Conservation (phyloP, 2,113 vertebrate genomes). For the Pogona vitticeps region DNA sequence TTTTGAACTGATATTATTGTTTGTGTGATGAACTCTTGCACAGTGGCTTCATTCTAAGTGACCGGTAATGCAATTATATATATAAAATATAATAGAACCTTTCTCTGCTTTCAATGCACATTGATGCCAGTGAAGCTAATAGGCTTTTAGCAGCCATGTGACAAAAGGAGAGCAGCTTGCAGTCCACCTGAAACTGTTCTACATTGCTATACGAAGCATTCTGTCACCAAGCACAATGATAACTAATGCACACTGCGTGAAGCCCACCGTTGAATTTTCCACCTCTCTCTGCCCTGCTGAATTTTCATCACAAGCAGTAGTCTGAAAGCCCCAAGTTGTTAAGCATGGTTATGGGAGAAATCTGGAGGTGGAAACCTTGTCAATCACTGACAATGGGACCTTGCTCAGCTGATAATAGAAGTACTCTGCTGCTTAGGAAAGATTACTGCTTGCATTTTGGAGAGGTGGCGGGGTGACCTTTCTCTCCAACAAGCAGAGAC, state of each 20-base stretch:
- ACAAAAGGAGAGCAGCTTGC: constrained; percentile 4
- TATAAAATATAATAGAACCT: not conserved
- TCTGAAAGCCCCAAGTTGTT: constrained; percentile 49
- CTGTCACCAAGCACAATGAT: not conserved
- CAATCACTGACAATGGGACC: constrained; percentile 47
- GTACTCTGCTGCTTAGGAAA: constrained; percentile 42
- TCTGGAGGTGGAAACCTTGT: constrained; percentile 55
- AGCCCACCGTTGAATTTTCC: constrained; percentile 41
- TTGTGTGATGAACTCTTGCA: not conserved
- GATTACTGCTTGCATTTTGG: constrained; percentile 55
- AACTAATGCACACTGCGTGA: constrained; percentile 9
- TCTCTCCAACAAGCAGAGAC: constrained; percentile 51
- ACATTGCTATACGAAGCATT: constrained; percentile 44
- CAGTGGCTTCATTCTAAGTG: not conserved
- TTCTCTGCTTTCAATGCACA: constrained; percentile 4
- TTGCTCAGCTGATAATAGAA: constrained; percentile 62
- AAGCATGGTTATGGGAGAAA: constrained; percentile 50
- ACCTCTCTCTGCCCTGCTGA: constrained; percentile 29
- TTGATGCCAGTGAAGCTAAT: not conserved
- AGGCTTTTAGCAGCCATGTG: not conserved
- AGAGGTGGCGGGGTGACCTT: constrained; percentile 51
- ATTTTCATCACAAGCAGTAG: constrained; percentile 42
- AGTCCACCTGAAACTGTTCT: constrained; percentile 23
- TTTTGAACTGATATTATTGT: not conserved
- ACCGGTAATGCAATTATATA: not conserved